Percentiles rank a stretch among this genome's conserved stretches.
These are phyloP conservation scores for Lamellibrachia luymesi DNA, from an alignment of 1,140 invertebrate species.

Conservation along the genomic window DNA sequence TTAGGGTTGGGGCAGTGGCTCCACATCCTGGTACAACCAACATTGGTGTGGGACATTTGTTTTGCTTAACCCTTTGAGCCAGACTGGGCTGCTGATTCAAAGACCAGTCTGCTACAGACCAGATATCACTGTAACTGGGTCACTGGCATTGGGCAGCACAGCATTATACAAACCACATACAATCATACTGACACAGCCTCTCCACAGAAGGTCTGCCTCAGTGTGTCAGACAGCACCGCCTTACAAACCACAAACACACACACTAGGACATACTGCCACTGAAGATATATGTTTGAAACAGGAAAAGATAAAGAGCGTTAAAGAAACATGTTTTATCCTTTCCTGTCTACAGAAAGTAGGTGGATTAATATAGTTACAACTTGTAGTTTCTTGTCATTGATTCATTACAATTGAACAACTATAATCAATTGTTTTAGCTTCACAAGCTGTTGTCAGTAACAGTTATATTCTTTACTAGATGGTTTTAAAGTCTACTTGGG, in stretches of 20 bases:
- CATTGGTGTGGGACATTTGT: background rate
- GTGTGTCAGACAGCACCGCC: background rate
- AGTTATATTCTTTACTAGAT: too few species aligned
- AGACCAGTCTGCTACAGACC: background rate
- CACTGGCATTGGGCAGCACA: background rate
- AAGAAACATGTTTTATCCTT: too few species aligned
- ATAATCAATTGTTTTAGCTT: too few species aligned
- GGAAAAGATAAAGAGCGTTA: too few species aligned
- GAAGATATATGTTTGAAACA: background rate
- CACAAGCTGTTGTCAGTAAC: too few species aligned
- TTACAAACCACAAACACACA: background rate
- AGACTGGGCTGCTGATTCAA: background rate
- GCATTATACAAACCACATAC: background rate
- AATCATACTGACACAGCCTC: background rate
- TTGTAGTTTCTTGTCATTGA: too few species aligned
- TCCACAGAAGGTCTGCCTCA: too few species aligned
- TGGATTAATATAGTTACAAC: too few species aligned
- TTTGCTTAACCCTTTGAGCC: background rate
- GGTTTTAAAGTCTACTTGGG: too few species aligned
- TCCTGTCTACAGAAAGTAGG: too few species aligned
- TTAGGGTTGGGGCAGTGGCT: background rate
- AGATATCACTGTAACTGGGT: background rate
- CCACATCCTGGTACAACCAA: background rate
- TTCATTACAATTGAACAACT: too few species aligned
- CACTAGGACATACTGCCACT: background rate